Percentiles rank a stretch among this genome's conserved stretches.
These are phyloP conservation scores for Propithecus coquereli DNA, from an alignment of 2,113 vertebrate genomes.

Conservation along the genomic window DNA sequence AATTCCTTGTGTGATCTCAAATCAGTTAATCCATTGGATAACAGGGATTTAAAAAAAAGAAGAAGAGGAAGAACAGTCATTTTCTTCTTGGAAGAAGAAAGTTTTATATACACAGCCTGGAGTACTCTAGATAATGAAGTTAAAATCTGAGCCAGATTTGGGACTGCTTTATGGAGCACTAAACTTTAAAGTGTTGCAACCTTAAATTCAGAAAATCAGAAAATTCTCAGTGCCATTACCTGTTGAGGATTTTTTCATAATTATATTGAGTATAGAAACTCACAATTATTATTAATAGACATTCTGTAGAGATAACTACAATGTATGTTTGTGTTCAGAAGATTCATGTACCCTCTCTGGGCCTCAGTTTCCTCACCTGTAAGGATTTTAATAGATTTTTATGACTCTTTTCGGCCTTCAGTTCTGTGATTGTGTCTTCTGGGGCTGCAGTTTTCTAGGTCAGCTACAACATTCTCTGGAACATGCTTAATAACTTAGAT, in stretches of 20 bases:
- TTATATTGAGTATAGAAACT: not conserved
- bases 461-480: not conserved
- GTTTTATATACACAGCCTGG: not conserved
- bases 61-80: not conserved
- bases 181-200: not conserved
- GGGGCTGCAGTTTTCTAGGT: not conserved
- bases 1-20: not conserved
- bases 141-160: not conserved
- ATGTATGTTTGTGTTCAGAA: not conserved
- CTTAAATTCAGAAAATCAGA: not conserved
- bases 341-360: not conserved
- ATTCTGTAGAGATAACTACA: not conserved
- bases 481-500: not conserved
- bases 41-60: not conserved
- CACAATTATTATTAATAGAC: not conserved
- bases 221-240: not conserved
- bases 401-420: not conserved
- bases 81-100: not conserved
- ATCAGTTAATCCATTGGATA: not conserved
- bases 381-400: not conserved
- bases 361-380: not conserved
- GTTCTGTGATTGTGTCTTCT: not conserved
- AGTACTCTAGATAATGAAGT: not conserved
- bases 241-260: not conserved
- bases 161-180: not conserved